Base-by-base conservation (phyloP, 2,113 vertebrate genomes). In the Hippocampus zosterae region DNA sequence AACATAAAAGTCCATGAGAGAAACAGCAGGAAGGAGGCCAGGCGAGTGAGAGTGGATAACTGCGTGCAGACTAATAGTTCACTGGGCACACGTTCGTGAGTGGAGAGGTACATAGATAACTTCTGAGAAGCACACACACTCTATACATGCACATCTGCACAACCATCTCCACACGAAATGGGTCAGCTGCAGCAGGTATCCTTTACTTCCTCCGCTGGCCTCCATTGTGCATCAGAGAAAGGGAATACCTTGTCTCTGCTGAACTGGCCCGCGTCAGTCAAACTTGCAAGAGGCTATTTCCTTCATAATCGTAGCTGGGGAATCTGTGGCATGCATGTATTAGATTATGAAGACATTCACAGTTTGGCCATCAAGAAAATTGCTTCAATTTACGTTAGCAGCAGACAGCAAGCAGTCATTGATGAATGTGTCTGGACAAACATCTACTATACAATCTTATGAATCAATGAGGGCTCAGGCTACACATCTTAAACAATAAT, bases 151-250 rank as follows among this genome's bases (percentile, higher is more conserved):
- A 52, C 74, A 63, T 53, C 55, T 56, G 59, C 76, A 77, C 67
- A 63, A 52, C 11, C 44, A 72, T 33, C 74, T 65, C 77, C 41
- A 73, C 83, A 88, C 84, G 84, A 88, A 87, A 76, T 72, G 46
- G 81, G 72, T 81, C 71, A 59, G 73, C 74, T 74, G 71, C 59
- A 50, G 73, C 13, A 80, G 87, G 84, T 81, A 85, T 84, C 75
- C 78, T 79, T 78, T 85, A 81, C 84, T 81, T 82, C 76, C 83
- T 87, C 79, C 60, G 69, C 75, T 74, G 76, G 80, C 56, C 65
- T 86, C 79, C 59, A 70, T 75, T 74, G 76, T 80, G 57, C 65
- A 18, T 52, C 40, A 33, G 55, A 83, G 86, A 81, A 85, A 85
- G 79, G 74, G 66, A 84, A 88, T 62, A 81, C 80, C 42, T 57